Base-by-base conservation (phyloP, 2,113 vertebrate species). In the Tympanuchus pallidicinctus region DNA sequence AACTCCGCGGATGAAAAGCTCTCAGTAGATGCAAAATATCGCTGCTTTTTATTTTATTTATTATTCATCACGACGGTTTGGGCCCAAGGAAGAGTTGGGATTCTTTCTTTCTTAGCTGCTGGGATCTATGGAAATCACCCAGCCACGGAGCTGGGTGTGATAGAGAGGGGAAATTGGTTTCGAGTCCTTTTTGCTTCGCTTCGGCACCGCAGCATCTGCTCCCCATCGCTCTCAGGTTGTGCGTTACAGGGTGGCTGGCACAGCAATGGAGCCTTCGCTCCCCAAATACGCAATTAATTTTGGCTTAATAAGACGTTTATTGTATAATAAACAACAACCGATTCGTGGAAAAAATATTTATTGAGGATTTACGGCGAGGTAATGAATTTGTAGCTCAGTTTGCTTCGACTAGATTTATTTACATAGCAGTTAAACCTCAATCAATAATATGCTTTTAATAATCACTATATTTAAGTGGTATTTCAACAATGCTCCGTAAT, bases 261-360 rank as follows among this genome's bases (percentile, higher is more conserved):
- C 79, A 77, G 76, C 2, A 5, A 30, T 4, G 50, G 86, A 91
- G 65, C 77, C 86, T 91, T 74, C 34, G 2, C 3, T 95, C 92
- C 88, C 93, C 94, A 83, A 97, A 96, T 70, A 86, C 3, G 22
- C 86, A 92, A 97, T 97, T 96, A 86, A 97, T 97, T 97, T 95
- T 94, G 91, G 74, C 93, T 96, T 97, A 97, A 97, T 91, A 97
- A 94, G 97, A 97, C 96, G 74, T 91, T 96, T 96, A 97, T 97
- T 97, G 94, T 96, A 96, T 92, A 96, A 97, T 98, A 97, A 97
- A 97, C 97, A 97, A 94, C 94, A 95, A 93, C 96, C 56, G 78
- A 96, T 96, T 96, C 88, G 86, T 96, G 88, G 83, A 97, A 97
- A 57, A 95, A 94, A 82, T 95, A 97, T 97, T 97, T 96, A 97